Base-by-base conservation (phyloP, 2,113 vertebrate species). In the Hippolais icterina region DNA sequence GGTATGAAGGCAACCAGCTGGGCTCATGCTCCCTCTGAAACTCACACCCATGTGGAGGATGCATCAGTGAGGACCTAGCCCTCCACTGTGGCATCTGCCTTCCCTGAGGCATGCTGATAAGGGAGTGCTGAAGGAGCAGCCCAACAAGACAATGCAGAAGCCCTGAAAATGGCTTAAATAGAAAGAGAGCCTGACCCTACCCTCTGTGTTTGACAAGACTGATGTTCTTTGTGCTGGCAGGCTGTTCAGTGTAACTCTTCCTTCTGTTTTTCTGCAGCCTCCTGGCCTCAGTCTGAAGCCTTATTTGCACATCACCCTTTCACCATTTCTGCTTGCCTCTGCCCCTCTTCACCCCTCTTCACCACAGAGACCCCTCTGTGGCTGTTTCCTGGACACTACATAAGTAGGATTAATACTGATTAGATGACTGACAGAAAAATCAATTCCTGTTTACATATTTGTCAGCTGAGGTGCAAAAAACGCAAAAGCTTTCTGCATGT, bases 391-490 rank as follows among this genome's bases (percentile, higher is more conserved):
- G 16, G 39, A 54, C 82, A n/a, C 33, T 83, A 52, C 39, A 8
- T 44, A 77, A 70, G 22, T 17, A 83, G 78, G 78, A 80, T 85
- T 93, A 94, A 72, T 37, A 70, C 16, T 0, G 21, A 79, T 72
- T 44, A 93, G 70, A 50, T 50, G 63, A 82, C 59, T 0, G 0
- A 68, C 14, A 63, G 39, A 66, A 65, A 79, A 83, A 93, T 83
- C 61, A 35, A 54, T 42, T 65, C 21, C 59, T 83, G 53, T 89
- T 87, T 84, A 93, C 33, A 17, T 44, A 61, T 87, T 83, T 87
- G 42, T 39, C 18, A 66, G 63, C 17, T 59, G 54, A 70, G n/a
- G n/a, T 14, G 2, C 21, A 54, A 17, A 59, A 95, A 86, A 77
- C 19, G 49, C 24, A 80, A 93, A 90, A 77, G 22, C 24, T 80